Base-by-base conservation (phyloP, 2,113 vertebrate species). In the Cyphomyrus discorhynchus region DNA sequence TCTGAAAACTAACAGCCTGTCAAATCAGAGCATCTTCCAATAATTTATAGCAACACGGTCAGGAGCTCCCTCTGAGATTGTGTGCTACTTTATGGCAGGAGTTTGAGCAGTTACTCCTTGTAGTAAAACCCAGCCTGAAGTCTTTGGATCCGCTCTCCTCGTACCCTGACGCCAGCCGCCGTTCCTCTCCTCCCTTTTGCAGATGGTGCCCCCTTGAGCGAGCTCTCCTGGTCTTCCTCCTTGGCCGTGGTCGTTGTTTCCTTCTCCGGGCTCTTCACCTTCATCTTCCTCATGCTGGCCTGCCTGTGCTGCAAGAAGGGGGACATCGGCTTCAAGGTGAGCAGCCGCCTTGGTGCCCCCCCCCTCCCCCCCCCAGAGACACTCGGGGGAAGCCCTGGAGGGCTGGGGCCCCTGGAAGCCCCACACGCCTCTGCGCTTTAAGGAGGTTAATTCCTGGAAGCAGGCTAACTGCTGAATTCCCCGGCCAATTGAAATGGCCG, bases 271-370 rank as follows among this genome's bases (percentile, higher is more conserved):
- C 97, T 99, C 93, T 97, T 99, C 96, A 97, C 97, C 7, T 97
- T 98, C 92, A 94, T 99, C 94, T 97, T 98, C 97, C 97, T 99
- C 97, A 99, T 99, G 98, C 93, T 99, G 95, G 98, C 98, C 94
- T 99, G 98, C 92, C 95, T 99, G 94, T 99, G 98, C 96, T 99
- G 98, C 95, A 99, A 98, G 96, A 99, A 99, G 95, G 97, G 97
- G 3, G 97, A 98, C 95, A 96, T 98, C 0, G 97, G 98, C 92
- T 99, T 99, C 95, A 99, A 99, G 98, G 98, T 99, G 96, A 98
- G 97, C 89, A 90, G 90, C 27, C 80, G 86, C 24, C 7, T 31
- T 56, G 45, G n/a, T 90, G 90, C 90, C 85, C 46, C 45, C 77
- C 90, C 90, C 2, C 91, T 84, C 15, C 13, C 70, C 90, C 90